Evolutionary conservation across 1,140 invertebrate genomes (phyloP).

Genomic region (Drosophila ercepeae): DNA sequence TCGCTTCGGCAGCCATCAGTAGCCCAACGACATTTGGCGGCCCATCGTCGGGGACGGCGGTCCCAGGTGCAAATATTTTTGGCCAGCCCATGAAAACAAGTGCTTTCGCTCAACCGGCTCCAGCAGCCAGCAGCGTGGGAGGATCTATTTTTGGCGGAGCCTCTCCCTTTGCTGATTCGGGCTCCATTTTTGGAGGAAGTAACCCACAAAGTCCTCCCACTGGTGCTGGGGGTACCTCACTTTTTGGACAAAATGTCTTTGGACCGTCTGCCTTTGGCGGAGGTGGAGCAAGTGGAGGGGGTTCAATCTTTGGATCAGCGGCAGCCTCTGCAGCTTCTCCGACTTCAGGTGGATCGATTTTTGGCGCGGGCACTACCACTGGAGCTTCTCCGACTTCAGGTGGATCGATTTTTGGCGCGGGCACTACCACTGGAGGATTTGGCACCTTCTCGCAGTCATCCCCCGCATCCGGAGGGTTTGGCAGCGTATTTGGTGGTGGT

Average conservation of each 20-base stretch:
- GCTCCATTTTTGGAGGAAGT: slow-evolving; percentile 62
- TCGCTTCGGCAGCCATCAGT: slow-evolving; percentile 53
- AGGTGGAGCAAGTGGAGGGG: slow-evolving; percentile 8
- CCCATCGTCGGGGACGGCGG: slow-evolving; percentile 15
- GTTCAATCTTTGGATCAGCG: slow-evolving; percentile 62
- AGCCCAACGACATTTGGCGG: slow-evolving; percentile 53
- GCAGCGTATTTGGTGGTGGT: slow-evolving; percentile 63
- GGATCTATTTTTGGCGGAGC: slow-evolving; percentile 75
- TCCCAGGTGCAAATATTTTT: slow-evolving; percentile 60
- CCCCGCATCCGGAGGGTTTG: slow-evolving; percentile 47
- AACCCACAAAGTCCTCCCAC: slow-evolving; percentile 39
- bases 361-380: slow-evolving; percentile 63
- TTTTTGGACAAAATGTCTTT: slow-evolving; percentile 71
- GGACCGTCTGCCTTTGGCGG: slow-evolving; percentile 47
- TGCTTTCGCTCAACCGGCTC: slow-evolving; percentile 44
- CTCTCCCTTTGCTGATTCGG: slow-evolving; percentile 49
- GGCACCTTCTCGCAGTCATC: slow-evolving; percentile 78
- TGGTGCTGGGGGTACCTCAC: slow-evolving; percentile 37
- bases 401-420: slow-evolving; percentile 74
- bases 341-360: slow-evolving; percentile 66
- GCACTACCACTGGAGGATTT: slow-evolving; percentile 64
- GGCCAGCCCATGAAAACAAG: slow-evolving; percentile 46
- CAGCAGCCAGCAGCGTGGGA: background rate
- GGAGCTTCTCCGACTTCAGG: slow-evolving; percentile 35
- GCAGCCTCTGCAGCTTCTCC: slow-evolving; percentile 26